These are phyloP conservation scores for Chelon auratus DNA, from an alignment of 2,797 vertebrate species.

Conservation along the genomic window DNA sequence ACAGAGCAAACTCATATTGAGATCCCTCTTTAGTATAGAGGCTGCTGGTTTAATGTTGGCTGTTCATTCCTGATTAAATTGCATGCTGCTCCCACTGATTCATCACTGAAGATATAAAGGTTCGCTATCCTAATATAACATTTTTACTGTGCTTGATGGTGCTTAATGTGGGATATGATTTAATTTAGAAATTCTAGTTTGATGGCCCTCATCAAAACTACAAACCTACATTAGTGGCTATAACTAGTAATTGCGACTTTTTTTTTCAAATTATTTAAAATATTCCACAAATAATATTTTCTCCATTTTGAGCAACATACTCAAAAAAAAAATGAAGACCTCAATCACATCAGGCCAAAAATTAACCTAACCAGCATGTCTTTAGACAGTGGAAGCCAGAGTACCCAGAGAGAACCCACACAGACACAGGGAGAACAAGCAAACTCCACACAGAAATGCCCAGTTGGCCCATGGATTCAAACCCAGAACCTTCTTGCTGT, in stretches of 20 bases:
- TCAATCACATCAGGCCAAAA: no score
- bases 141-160: constrained; percentile 41
- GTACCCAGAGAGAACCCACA: no score
- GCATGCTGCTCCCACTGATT: constrained; percentile 41
- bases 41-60: constrained; percentile 41
- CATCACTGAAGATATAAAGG: constrained; percentile 39
- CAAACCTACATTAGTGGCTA: constrained; percentile 22
- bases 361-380: no score
- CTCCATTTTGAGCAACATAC: no score
- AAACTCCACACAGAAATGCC: no score
- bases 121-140: constrained; percentile 49
- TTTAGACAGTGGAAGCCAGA: no score
- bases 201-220: constrained; percentile 32
- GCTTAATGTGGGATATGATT: constrained; percentile 43
- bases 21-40: constrained; percentile 35
- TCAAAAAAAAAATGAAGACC: no score
- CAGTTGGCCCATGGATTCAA: no score
- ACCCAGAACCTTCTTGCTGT: no score
- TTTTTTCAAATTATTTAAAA: no score
- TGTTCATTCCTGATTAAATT: constrained; percentile 44
- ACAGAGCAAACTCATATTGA: constrained; percentile 32
- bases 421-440: no score
- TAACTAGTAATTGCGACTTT: constrained; percentile 28
- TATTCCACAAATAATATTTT: no score
- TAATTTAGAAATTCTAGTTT: constrained; percentile 37